Base-by-base conservation (phyloP, 2,888 invertebrate genomes). In the Sympetrum striolatum region DNA sequence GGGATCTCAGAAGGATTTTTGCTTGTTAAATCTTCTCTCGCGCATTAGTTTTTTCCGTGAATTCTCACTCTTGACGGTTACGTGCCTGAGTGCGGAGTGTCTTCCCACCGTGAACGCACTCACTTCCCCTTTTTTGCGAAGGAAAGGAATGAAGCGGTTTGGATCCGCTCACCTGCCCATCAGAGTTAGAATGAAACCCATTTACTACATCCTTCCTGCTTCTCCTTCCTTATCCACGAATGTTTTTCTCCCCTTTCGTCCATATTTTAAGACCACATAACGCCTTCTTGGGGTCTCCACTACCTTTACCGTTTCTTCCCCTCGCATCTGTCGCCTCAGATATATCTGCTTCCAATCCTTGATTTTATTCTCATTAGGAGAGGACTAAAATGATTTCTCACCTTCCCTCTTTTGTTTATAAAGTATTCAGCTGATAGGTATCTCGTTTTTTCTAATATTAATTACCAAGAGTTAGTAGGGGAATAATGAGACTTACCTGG, bases 111-210 rank as follows among this genome's bases (percentile, higher is more conserved):
- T 22, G 73, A 64, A n/a, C 25, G n/a, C 12, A 25, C 10, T n/a
- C 25, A 14, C 5, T 31, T 14, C 73, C 35, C 35, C 12, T 58
- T 58, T 35, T 18, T 35, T 18, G 1, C 15, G 58, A 22, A 44
- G 35, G 35, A 10, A 58, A 53, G 73, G 25, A 64, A 60, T 60
- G 18, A 60, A 39, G 39, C 18, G 18, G 31, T 25, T 58, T 58
- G 53, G 31, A 82, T 82, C 58, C 53, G 58, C 82, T 58, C 82
- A 82, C 82, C 82, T 82, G 58, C 82, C 82, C 82, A 58, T 58
- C 31, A 58, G 31, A 48, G 35, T 31, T 44, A 44, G 35, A 82
- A 82, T 82, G 14, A 82, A 82, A 82, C 53, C 58, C 82, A 82
- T 82, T 82, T 14, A 31, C 25, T 18, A 35, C 82, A 18, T 53